phyloP scores from a whole-genome alignment of 2,113 vertebrate species.

The Ciconia maguari region DNA sequence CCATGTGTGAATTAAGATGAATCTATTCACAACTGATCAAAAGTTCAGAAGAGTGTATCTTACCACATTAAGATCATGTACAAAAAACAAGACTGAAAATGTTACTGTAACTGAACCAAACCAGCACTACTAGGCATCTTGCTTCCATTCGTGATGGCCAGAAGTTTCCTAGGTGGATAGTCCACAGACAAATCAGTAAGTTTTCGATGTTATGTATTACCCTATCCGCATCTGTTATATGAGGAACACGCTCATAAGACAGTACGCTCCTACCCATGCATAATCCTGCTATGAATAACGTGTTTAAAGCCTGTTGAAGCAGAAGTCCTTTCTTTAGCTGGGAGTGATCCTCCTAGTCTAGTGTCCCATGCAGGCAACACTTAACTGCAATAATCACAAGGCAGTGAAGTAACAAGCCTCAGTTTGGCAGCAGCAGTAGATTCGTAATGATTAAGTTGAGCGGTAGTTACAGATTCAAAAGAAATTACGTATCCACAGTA shows the following conservation, averaged over 20 bases:
- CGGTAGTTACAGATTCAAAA: background rate
- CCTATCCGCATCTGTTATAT: background rate
- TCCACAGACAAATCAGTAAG: background rate
- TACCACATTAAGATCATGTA: background rate
- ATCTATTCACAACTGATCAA: background rate
- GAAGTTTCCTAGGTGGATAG: background rate
- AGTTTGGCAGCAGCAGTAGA: conserved; percentile 10
- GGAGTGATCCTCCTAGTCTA: background rate
- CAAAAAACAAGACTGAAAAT: background rate
- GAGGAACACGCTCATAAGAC: accelerated
- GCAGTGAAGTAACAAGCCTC: background rate
- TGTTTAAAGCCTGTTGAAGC: background rate
- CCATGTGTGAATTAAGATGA: background rate
- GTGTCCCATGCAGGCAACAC: background rate
- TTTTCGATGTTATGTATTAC: background rate
- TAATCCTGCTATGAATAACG: background rate
- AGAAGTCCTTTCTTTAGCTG: background rate
- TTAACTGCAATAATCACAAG: background rate
- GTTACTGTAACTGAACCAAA: background rate
- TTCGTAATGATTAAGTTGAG: background rate
- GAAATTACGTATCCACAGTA: conserved; percentile 18
- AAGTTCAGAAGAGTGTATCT: background rate
- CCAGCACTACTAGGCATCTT: background rate
- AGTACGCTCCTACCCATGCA: background rate
- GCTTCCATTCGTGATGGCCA: background rate